Evolutionary conservation across 92 coral and sea anemone genomes (phyloP), one percentile per base, ranked within the genome.

Genomic region (Chrysogorgia sp.): DNA sequence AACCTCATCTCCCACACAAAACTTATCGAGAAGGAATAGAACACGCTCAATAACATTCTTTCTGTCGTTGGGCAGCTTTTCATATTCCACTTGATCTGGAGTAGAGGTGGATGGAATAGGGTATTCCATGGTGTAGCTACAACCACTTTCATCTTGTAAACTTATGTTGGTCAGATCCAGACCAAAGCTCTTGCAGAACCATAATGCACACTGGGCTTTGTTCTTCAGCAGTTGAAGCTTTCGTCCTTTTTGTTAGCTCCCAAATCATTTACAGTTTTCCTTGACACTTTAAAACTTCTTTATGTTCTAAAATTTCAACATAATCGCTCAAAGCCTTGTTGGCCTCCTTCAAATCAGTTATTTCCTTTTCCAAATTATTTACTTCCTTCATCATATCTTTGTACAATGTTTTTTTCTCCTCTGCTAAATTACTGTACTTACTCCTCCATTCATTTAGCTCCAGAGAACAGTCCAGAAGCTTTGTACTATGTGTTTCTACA

Each of bases 131-230:
- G 79, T 49, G 66, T 77, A 81, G 64, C 30, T 64, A 25, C 34
- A 33, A 5, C 82, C 82, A 53, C 82, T 49, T 19, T 50, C 72
- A 69, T 81, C 84, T 49, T 63, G 37, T 34, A 89, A 60, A 63
- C 77, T 81, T 40, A 88, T 34, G 21, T 78, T 62, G 55, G 75
- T 55, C 22, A 88, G 7, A 35, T 88, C 87, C 15, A 85, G 86
- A 25, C 92, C 92, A 89, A 85, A 85, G 86, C 75, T 76, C 84
- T 85, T 71, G 65, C 79, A 63, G 69, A 85, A 88, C 87, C 89
- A 88, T 14, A 85, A 65, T 58, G 89, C 92, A 76, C 89, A 88
- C 43, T 85, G 75, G 20, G 86, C 89, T 71, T 76, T 84, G 48
- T 81, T 79, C 67, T 88, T 85, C 7, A 88, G 75, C 20, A 53